Percentiles rank a stretch among this genome's conserved stretches.
Evolutionary conservation across 1,140 invertebrate genomes (phyloP).

Genomic region (Drosophila insularis): DNA sequence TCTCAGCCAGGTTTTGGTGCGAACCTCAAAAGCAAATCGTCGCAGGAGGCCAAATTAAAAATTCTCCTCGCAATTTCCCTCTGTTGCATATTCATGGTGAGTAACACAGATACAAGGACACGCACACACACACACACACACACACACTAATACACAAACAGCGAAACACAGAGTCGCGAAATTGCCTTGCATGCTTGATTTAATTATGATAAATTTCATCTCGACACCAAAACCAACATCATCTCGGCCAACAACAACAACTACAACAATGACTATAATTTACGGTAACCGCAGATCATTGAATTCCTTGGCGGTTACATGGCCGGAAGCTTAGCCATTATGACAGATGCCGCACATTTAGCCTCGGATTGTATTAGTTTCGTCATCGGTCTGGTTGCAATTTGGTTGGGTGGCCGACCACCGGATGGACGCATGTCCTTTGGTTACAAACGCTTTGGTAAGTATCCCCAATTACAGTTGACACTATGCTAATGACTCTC

Average conservation of each 20-base stretch:
- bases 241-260: conserved; percentile 23
- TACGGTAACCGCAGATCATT: conserved; percentile 83
- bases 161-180: neutral
- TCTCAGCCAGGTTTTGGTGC: conserved; percentile 62
- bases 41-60: conserved; percentile 84
- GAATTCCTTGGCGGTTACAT: conserved; percentile 90
- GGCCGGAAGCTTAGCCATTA: conserved; percentile 91
- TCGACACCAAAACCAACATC: conserved; percentile 9
- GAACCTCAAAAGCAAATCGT: conserved; percentile 82
- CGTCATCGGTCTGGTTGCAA: conserved; percentile 89
- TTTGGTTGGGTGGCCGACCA: conserved; percentile 87
- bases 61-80: conserved; percentile 85
- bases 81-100: conserved; percentile 87
- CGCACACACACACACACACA: conserved; percentile 27
- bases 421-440: conserved; percentile 89
- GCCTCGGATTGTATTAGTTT: conserved; percentile 92
- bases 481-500: conserved; percentile 58
- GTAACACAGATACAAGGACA: conserved; percentile 36
- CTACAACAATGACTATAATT: conserved; percentile 20
- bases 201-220: conserved; percentile 67
- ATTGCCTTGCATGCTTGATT: conserved; percentile 34
- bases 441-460: conserved; percentile 90
- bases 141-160: neutral
- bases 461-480: conserved; percentile 63
- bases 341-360: conserved; percentile 93